Conservation (phyloP, 2,113 vertebrate genomes). For the Charina bottae region DNA sequence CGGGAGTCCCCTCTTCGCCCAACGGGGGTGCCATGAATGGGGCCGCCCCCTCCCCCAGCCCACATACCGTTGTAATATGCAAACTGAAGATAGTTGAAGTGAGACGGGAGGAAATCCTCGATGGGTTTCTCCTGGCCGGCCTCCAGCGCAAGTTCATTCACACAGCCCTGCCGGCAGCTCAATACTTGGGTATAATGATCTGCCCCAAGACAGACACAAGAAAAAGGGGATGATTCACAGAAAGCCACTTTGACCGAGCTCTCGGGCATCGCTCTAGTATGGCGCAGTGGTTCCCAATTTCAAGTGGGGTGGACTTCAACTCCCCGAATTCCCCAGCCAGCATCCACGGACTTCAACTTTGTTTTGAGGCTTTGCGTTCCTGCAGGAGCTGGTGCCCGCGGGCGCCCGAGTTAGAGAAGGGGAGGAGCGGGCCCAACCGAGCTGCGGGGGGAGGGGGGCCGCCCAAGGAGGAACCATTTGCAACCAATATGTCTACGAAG, state of each 20-base stretch:
- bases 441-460: not conserved
- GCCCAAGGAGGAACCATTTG: not conserved
- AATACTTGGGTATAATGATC: slow-evolving; percentile 94
- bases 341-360: no score
- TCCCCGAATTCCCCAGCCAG: not conserved
- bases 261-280: not conserved
- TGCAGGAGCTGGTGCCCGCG: not conserved
- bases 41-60: no score
- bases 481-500: no score
- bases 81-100: slow-evolving; percentile 97
- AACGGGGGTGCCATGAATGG: not conserved
- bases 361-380: not conserved
- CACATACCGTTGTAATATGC: slow-evolving; percentile 95
- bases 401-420: not conserved
- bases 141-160: slow-evolving; percentile 82
- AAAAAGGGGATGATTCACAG: not conserved
- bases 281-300: not conserved
- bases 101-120: slow-evolving; percentile 90
- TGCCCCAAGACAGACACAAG: slow-evolving; percentile 49
- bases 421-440: not conserved
- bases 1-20: not conserved
- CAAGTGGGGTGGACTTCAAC: not conserved
- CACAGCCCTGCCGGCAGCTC: slow-evolving; percentile 92
- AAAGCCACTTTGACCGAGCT: not conserved
- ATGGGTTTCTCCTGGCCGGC: slow-evolving; percentile 83